Base-by-base conservation (phyloP, 2,113 vertebrate species). In the Eulacestoma nigropectus region DNA sequence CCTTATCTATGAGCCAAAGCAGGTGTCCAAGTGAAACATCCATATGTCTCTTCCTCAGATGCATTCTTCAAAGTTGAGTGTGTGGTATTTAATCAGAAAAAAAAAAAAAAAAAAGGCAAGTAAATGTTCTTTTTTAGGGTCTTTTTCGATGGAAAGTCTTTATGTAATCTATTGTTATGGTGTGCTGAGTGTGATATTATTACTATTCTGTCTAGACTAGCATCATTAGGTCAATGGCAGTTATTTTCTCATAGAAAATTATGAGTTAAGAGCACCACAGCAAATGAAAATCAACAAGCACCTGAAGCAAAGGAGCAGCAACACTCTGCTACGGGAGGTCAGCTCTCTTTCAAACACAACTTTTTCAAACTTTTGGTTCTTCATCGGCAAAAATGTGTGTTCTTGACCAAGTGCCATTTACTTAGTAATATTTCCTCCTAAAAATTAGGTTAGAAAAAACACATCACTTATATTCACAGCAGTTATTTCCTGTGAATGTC, bases 201-300 rank as follows among this genome's bases (percentile, higher is more conserved):
- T 74, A 52, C 53, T 73, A 59, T 65, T 59, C 37, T 84, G 56
- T 75, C 82, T 92, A 95, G 68, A 79, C 69, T 70, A 96, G 60
- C 42, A 53, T 70, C 72, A 26, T 42, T 53, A 82, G 76, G 92
- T 90, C 74, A 94, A 97, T 82, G 90, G 82, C 88, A 95, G 70
- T 74, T 96, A 91, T 93, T 97, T 96, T 92, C 62, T 72, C 13
- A 11, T 88, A 93, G 89, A 95, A 97, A 96, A 95, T 63, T 86
- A 97, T 83, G 83, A 97, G 55, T 94, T 97, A 93, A 97, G 97
- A 97, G 91, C 13, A 10, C 35, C 72, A 90, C 23, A 26, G 92
- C 69, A 80, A 96, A 89, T 68, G 75, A 95, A 97, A 97, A 95
- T 79, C 94, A 97, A 92, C 82, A 96, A 95, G 65, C 1, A 3